Evolutionary conservation across 2,888 invertebrate genomes (phyloP), one percentile per base, ranked within the genome.

Genomic region (Odontocerum albicorne): DNA sequence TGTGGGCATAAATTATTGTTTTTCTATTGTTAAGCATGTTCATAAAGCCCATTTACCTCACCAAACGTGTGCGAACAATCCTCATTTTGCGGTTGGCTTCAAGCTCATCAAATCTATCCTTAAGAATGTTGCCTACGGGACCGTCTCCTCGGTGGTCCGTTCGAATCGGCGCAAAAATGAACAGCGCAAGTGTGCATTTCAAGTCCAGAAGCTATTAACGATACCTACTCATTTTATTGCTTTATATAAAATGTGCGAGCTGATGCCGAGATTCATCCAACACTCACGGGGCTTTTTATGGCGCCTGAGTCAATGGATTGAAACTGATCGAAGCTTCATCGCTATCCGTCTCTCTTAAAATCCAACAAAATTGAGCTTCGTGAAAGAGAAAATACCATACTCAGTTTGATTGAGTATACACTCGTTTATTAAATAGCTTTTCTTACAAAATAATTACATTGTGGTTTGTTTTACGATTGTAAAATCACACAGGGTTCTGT

Each of bases 391-490:
- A 27, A 10, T 7, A 10, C 10, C 27, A 10, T 7, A 10, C 4
- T 27, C 27, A 10, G 27, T 27, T 27, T n/a, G n/a, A n/a, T n/a
- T n/a, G n/a, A n/a, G n/a, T n/a, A n/a, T 10, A 27, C 27, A 27
- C 6, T 27, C 6, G 27, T 10, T 4, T 10, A 4, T 27, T 10
- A 10, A 27, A 10, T 27, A 7, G 4, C 27, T 27, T 27, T 4
- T 27, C 4, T 10, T 45, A 50, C 50, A 50, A 40, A 49, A 55
- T 55, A 49, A 55, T 56, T 56, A 56, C 56, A 56, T 40, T 56
- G 56, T 52, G 51, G 56, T 52, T 39, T 39, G 32, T 42, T 56
- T 55, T 52, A 56, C 42, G 52, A 52, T 51, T 56, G 43, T 33
- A 55, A 27, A 27, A 44, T 40, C 21, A 32, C 44, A 44, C 15